Evolutionary conservation across 1,140 invertebrate genomes (phyloP), one percentile per base, ranked within the genome.

Genomic region (Caenorhabditis remanei): DNA sequence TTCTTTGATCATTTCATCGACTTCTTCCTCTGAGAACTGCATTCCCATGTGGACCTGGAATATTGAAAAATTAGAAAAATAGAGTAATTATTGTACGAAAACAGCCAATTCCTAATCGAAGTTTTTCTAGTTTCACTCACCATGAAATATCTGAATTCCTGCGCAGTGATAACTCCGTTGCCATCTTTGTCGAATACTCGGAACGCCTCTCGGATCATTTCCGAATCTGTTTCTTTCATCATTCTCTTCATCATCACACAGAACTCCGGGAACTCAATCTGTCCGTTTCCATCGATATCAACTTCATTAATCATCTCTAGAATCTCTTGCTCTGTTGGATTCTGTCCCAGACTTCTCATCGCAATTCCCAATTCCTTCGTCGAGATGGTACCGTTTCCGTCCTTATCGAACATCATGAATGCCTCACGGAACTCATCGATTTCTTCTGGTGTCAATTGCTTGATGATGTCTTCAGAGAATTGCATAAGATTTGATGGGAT

Each of bases 291-390:
- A 61, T 92, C 92, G 32, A 90, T 97, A 94, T 99, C 98, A 87
- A 99, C 97, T 95, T 99, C 98, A 94, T 99, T 99, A 94, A 99
- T 99, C 97, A 99, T 99, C 93, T 99, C 97, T 93, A 99, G 97
- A 63, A 99, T 95, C 94, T 99, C 91, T 85, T 91, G 97, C 94
- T 99, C 98, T 92, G 98, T 99, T 92, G 98, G 97, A 94, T 99
- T 99, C 94, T 99, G 97, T 91, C 98, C 98, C 93, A 99, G 95
- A 86, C 97, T 98, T 92, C 97, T 94, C 96, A 99, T 98, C 88
- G 99, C 97, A 92, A 97, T 98, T 90, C 97, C 98, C 94, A 99
- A 95, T 95, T 99, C 97, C 95, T 99, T 98, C 93, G 97, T 98
- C 90, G 97, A 98, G 94, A 99, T 99, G 92, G 97, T 98, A 93